Conservation (phyloP, 2,888 invertebrate species). For the Gasteruption jaculator region DNA sequence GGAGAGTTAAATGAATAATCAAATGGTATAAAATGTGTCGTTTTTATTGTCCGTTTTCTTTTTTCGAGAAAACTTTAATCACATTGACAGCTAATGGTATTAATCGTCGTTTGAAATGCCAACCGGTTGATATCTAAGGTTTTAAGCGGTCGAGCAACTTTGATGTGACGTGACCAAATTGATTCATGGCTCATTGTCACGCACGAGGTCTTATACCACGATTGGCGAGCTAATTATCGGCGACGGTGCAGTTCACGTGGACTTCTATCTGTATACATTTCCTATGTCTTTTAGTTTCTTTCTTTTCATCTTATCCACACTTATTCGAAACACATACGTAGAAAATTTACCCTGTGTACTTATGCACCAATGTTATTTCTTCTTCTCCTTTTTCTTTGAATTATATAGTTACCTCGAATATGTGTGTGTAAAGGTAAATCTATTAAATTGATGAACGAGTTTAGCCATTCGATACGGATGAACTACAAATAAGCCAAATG, state of each 20-base stretch:
- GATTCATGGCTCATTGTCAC: slow-evolving; percentile 37
- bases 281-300: background rate
- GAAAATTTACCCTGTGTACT: no score
- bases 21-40: slow-evolving; percentile 1
- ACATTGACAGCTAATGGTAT: slow-evolving; percentile 23
- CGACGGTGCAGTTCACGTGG: slow-evolving; percentile 16
- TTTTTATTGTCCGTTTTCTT: slow-evolving; percentile 9
- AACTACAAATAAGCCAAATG: no score
- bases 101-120: slow-evolving; percentile 28
- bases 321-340: background rate
- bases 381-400: no score
- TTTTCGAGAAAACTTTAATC: slow-evolving; percentile 22
- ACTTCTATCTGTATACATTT: background rate
- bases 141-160: slow-evolving; percentile 34
- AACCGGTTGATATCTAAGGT: slow-evolving; percentile 31
- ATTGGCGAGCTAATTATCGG: slow-evolving; percentile 27
- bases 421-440: no score
- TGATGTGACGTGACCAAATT: slow-evolving; percentile 34
- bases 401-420: no score
- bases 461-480: slow-evolving; percentile 14
- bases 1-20: no score
- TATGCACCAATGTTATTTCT: background rate
- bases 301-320: background rate
- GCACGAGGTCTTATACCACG: slow-evolving; percentile 23
- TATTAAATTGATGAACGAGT: slow-evolving; percentile 18